Conservation (phyloP, 2,888 invertebrate species). For the Meiosimyza decipiens region DNA sequence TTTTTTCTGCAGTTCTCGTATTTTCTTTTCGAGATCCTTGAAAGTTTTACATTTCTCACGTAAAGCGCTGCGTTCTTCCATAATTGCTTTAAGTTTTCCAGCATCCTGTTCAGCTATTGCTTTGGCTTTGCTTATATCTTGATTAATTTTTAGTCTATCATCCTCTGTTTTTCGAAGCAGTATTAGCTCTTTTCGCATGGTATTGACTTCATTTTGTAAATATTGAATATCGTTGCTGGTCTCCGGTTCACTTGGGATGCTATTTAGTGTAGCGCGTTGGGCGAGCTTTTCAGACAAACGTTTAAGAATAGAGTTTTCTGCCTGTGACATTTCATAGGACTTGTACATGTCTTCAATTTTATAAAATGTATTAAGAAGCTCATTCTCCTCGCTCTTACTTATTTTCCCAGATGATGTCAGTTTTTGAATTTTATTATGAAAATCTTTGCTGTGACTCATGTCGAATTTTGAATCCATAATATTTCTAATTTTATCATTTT, state of each 20-base stretch:
- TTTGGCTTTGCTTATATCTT: conserved; percentile 11
- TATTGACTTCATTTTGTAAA: conserved; percentile 55
- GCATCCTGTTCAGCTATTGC: conserved; percentile 48
- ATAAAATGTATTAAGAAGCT: conserved; percentile 49
- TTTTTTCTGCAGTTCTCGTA: conserved; percentile 45
- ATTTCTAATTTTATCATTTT: conserved; percentile 52
- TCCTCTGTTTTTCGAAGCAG: conserved; percentile 55
- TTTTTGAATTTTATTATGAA: conserved; percentile 53
- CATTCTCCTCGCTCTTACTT: conserved; percentile 52
- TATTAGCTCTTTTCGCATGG: conserved; percentile 53
- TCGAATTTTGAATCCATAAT: conserved; percentile 52
- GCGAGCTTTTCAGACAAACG: conserved; percentile 57
- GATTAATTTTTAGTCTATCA: conserved; percentile 41
- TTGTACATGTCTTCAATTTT: conserved; percentile 56
- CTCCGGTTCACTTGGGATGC: conserved; percentile 52
- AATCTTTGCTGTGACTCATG: conserved; percentile 47
- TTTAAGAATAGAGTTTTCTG: conserved; percentile 56
- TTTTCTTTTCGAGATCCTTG: conserved; percentile 45
- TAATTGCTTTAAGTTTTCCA: conserved; percentile 50
- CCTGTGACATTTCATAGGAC: conserved; percentile 54
- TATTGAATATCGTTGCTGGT: conserved; percentile 52
- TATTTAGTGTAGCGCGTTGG: conserved; percentile 45
- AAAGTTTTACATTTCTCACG: conserved; percentile 50
- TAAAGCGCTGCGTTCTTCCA: conserved; percentile 56
- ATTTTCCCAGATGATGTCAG: conserved; percentile 52